These are phyloP conservation scores for Pyrgilauda ruficollis DNA, from an alignment of 2,113 vertebrate species.

Conservation along the genomic window DNA sequence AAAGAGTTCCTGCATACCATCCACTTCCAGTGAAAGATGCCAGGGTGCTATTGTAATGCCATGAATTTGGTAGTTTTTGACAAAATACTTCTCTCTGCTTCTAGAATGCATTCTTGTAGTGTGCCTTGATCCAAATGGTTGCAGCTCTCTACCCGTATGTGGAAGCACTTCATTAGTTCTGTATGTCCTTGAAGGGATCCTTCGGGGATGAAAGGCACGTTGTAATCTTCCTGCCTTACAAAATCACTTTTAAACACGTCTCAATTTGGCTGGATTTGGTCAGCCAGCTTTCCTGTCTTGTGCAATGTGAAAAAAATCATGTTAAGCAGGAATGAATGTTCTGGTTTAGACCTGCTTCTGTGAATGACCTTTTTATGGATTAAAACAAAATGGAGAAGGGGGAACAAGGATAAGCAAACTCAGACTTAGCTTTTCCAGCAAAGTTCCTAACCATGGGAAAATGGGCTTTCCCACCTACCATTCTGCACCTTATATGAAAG, in stretches of 20 bases:
- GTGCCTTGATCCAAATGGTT: neutral
- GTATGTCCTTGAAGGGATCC: neutral
- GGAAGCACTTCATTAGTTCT: constrained; percentile 9
- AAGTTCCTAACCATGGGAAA: neutral
- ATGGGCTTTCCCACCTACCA: neutral
- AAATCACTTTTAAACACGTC: neutral
- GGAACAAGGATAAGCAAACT: constrained; percentile 52
- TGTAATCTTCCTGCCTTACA: constrained; percentile 22
- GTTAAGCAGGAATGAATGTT: constrained; percentile 34
- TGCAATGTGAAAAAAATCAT: neutral
- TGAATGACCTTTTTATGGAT: constrained; percentile 13
- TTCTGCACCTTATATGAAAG: neutral
- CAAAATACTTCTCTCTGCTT: constrained; percentile 6
- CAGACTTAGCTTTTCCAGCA: constrained; percentile 40
- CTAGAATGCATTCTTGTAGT: neutral
- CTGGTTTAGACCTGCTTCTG: constrained; percentile 34
- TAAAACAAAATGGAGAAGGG: constrained; percentile 31
- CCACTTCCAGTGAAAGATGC: neutral
- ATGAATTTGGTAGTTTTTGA: neutral
- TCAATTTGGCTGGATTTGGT: constrained; percentile 31
- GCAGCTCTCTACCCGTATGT: neutral
- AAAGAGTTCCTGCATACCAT: neutral
- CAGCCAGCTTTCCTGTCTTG: neutral
- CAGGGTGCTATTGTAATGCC: neutral
- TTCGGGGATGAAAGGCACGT: constrained; percentile 52